Conservation (phyloP, 2,797 vertebrate species). For the Alosa sapidissima region DNA sequence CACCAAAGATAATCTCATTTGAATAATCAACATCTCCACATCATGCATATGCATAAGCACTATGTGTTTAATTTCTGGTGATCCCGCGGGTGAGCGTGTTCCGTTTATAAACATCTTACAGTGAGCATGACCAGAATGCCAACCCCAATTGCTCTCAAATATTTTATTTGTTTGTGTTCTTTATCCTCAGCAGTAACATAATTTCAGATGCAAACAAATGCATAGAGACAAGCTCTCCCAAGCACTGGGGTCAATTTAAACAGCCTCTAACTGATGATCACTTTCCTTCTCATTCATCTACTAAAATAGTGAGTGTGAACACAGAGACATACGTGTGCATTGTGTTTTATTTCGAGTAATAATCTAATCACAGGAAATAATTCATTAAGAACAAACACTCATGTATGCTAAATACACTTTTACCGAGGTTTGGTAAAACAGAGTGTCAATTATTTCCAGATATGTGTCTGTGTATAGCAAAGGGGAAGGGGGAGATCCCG, state of each 20-base stretch:
- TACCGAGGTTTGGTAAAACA: neutral
- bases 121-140: conserved; percentile 2
- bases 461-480: neutral
- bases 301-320: neutral
- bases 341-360: neutral
- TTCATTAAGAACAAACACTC: neutral
- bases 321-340: neutral
- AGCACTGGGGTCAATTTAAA: conserved; percentile 9
- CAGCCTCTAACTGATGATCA: neutral
- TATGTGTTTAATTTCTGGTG: neutral
- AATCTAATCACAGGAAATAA: neutral
- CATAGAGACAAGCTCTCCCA: conserved; percentile 5
- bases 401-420: neutral
- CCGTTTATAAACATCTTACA: conserved; percentile 9
- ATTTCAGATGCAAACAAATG: conserved; percentile 14
- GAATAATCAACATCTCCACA: neutral
- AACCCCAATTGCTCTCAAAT: neutral
- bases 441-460: neutral
- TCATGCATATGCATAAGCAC: conserved; percentile 11
- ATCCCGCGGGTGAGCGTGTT: neutral
- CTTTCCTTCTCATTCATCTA: neutral
- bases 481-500: neutral
- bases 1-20: neutral
- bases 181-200: neutral
- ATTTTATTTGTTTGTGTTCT: neutral